phyloP scores from a whole-genome alignment of 2,113 vertebrate species.

The Grammomys dolichurus region DNA sequence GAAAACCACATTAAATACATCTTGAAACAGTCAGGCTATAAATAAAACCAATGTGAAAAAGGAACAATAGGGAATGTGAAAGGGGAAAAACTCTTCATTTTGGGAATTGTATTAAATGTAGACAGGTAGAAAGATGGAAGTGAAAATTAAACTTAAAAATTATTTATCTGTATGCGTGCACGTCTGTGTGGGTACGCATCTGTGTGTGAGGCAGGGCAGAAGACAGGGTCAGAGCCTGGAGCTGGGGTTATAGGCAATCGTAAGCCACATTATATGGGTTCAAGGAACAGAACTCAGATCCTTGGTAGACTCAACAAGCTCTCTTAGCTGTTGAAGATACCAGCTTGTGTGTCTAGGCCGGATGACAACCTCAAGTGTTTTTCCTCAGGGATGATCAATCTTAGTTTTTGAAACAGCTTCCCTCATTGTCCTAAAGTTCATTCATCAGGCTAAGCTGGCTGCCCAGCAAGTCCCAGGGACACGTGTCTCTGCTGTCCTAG shows the following conservation, averaged over 20 bases:
- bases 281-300: not conserved
- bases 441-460: not conserved
- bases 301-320: not conserved
- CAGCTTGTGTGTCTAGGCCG: not conserved
- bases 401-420: not conserved
- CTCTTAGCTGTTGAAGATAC: not conserved
- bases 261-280: not conserved
- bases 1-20: constrained; percentile 54
- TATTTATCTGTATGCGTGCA: not conserved
- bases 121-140: constrained; percentile 19
- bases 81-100: not conserved
- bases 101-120: constrained; percentile 45
- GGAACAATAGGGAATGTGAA: not conserved
- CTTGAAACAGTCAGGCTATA: constrained; percentile 59
- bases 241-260: not conserved
- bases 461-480: no score
- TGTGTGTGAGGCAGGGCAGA: not conserved
- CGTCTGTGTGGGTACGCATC: not conserved
- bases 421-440: not conserved
- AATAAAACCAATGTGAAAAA: constrained; percentile 51
- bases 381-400: not conserved
- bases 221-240: not conserved
- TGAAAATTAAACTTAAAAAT: not conserved
- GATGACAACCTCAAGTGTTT: not conserved
- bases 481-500: not conserved